These are phyloP conservation scores for Teleogryllus oceanicus DNA, from an alignment of 2,888 invertebrate species.

Conservation along the genomic window DNA sequence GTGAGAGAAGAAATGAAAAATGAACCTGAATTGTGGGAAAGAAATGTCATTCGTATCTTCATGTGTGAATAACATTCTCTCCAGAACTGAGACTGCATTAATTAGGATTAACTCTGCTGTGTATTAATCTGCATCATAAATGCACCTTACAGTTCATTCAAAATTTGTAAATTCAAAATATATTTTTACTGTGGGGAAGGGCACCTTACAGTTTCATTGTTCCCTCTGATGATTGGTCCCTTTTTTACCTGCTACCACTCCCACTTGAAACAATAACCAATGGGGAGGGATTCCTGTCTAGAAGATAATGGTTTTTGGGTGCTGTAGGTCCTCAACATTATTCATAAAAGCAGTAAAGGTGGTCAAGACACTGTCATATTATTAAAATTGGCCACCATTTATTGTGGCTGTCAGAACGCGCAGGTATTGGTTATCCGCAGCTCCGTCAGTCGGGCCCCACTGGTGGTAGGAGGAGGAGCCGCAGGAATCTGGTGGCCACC, in stretches of 20 bases:
- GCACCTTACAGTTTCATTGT: constrained; percentile 29
- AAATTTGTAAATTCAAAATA: background rate
- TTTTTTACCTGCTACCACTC: constrained; percentile 31
- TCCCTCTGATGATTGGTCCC: constrained; percentile 34
- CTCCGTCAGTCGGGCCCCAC: background rate
- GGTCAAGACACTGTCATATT: constrained; percentile 37
- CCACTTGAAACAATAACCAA: constrained; percentile 42
- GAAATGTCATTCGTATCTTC: background rate
- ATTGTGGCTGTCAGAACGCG: constrained; percentile 39
- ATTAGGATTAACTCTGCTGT: background rate
- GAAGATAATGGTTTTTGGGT: constrained; percentile 34
- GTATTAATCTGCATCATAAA: constrained; percentile 18
- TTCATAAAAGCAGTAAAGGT: constrained; percentile 34
- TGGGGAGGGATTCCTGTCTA: constrained; percentile 37
- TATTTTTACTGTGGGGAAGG: background rate
- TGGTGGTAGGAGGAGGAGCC: constrained; percentile 29
- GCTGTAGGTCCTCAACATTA: constrained; percentile 34
- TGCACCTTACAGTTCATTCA: background rate
- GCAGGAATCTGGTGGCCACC: constrained; percentile 34
- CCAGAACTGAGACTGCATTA: background rate
- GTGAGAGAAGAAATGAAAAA: background rate
- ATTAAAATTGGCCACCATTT: constrained; percentile 41
- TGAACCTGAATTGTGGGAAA: background rate
- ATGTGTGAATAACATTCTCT: background rate
- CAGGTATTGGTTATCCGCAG: constrained; percentile 35